A percentile compares a stretch with the other conserved stretches of the same genome.
phyloP scores from a whole-genome alignment of 2,888 invertebrate genomes.

The Bugula neritina region DNA sequence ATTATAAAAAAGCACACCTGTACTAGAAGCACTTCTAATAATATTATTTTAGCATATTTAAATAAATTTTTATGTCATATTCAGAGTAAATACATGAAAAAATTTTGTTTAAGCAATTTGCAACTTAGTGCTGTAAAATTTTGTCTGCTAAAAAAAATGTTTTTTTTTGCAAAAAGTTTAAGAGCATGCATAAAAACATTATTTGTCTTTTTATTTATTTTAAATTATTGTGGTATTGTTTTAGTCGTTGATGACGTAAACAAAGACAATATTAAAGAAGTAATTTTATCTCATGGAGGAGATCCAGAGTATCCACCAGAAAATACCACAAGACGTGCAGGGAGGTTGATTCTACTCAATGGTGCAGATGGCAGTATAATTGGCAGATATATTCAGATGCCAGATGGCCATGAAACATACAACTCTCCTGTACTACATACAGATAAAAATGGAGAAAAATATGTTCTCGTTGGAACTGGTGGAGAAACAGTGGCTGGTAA shows the following conservation, averaged over 20 bases:
- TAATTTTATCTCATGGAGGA: slow-evolving; percentile 44
- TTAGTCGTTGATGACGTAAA: slow-evolving; percentile 39
- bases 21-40: too few relatives aligned
- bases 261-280: slow-evolving; percentile 43
- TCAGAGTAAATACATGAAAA: too few relatives aligned
- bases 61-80: too few relatives aligned
- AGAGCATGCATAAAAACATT: too few relatives aligned
- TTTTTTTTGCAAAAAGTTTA: too few relatives aligned
- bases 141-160: too few relatives aligned
- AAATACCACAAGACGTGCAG: slow-evolving; percentile 31
- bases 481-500: slow-evolving; percentile 47
- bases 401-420: slow-evolving; percentile 42
- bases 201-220: not conserved
- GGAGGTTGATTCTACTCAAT: slow-evolving; percentile 44
- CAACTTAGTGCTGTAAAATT: too few relatives aligned
- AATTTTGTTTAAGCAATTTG: too few relatives aligned
- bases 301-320: slow-evolving; percentile 33
- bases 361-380: slow-evolving; percentile 43
- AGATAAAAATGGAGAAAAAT: slow-evolving; percentile 36
- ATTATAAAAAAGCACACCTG: too few relatives aligned
- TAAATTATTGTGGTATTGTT: not conserved
- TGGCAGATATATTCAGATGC: slow-evolving; percentile 41
- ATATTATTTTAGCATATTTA: too few relatives aligned
- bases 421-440: slow-evolving; percentile 45
- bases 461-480: slow-evolving; percentile 48